Conservation (phyloP, 2,113 vertebrate genomes). For the Calyptomena viridis region DNA sequence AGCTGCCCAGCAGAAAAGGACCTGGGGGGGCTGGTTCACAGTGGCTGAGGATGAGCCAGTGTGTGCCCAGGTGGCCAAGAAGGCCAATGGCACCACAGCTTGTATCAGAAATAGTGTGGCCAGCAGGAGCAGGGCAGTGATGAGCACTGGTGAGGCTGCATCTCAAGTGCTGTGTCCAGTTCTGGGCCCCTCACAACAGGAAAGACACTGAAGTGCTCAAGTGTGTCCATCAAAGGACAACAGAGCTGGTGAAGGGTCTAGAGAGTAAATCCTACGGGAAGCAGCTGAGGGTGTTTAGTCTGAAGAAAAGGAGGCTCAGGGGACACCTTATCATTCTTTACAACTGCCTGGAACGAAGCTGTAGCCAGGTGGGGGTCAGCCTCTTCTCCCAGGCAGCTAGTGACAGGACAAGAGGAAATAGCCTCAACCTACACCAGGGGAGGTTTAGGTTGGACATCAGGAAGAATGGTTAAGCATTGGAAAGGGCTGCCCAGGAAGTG, state of each 20-base stretch:
- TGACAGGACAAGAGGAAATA: neutral
- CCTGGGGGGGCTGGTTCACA: neutral
- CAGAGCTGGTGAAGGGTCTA: neutral
- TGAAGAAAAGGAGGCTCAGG: neutral
- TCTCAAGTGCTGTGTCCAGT: rapidly evolving
- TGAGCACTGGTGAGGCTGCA: neutral
- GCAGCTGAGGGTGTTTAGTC: neutral
- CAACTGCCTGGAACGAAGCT: neutral
- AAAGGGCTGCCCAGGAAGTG: neutral
- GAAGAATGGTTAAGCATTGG: neutral
- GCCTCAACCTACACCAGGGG: neutral
- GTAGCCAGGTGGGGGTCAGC: neutral
- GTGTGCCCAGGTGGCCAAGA: neutral
- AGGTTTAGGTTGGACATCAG: neutral
- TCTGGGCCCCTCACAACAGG: neutral
- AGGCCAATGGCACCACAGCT: neutral
- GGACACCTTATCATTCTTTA: neutral
- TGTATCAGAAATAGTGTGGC: neutral
- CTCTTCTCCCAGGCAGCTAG: neutral
- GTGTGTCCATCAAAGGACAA: neutral
- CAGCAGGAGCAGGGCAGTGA: neutral
- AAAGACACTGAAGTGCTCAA: neutral
- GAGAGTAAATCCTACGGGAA: neutral
- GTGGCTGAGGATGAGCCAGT: neutral
- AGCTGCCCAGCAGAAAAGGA: neutral